Conservation (phyloP, 2,888 invertebrate species). For the Smittia sp. region DNA sequence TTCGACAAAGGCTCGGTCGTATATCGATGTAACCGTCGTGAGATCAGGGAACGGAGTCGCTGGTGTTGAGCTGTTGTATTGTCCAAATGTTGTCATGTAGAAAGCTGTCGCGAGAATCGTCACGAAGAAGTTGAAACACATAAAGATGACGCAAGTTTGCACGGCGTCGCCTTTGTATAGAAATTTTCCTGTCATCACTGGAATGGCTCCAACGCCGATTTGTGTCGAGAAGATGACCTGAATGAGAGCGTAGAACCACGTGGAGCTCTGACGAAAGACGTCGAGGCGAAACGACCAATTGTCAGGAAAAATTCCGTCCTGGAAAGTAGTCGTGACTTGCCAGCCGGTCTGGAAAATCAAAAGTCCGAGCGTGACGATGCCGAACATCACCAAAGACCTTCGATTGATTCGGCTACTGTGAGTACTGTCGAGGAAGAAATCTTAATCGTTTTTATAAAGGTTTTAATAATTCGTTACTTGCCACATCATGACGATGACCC, state of each 20-base stretch:
- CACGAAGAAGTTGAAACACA: slow-evolving; percentile 53
- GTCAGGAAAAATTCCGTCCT: slow-evolving; percentile 50
- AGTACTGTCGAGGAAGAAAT: slow-evolving; percentile 46
- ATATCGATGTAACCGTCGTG: slow-evolving; percentile 51
- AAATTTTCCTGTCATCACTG: slow-evolving; percentile 54
- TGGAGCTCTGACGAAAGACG: slow-evolving; percentile 48
- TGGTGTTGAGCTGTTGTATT: slow-evolving; percentile 48
- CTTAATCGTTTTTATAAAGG: too few species aligned
- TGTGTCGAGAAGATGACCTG: slow-evolving; percentile 53
- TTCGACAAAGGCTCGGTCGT: slow-evolving; percentile 49
- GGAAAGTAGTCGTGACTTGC: slow-evolving; percentile 51
- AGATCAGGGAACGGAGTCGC: slow-evolving; percentile 47
- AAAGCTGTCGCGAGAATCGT: slow-evolving; percentile 52
- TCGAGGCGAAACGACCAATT: slow-evolving; percentile 49
- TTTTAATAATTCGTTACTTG: slow-evolving; percentile 43
- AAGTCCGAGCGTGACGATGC: slow-evolving; percentile 48
- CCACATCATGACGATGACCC: slow-evolving; percentile 53
- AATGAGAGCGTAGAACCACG: slow-evolving; percentile 54
- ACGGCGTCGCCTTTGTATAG: slow-evolving; percentile 48
- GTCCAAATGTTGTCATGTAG: slow-evolving; percentile 49
- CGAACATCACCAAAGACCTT: slow-evolving; percentile 50
- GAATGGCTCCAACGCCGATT: slow-evolving; percentile 52
- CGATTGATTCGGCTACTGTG: slow-evolving; percentile 52
- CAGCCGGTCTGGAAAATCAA: slow-evolving; percentile 50
- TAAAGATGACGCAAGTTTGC: slow-evolving; percentile 52